These are phyloP conservation scores for Miltochrista miniata DNA, from an alignment of 2,888 invertebrate species.

Conservation along the genomic window DNA sequence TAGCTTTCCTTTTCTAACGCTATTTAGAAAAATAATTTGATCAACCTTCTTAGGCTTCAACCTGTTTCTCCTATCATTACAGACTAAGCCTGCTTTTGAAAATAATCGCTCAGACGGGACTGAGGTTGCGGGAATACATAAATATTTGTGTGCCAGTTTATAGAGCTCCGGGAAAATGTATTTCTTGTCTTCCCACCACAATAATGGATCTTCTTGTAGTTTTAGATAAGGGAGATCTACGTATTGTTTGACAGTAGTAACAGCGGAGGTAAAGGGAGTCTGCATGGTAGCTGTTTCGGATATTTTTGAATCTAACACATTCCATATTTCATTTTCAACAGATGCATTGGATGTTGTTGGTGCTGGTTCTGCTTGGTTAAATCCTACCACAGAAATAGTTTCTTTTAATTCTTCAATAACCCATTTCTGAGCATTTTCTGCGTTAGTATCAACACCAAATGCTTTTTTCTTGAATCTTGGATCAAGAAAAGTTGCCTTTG, in stretches of 20 bases:
- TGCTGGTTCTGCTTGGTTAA: no score
- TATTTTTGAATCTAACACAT: not conserved
- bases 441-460: not conserved
- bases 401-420: not conserved
- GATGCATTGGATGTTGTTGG: no score
- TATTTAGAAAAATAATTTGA: constrained; percentile 18
- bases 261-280: not conserved
- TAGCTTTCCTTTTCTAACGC: no score
- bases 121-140: constrained; percentile 25
- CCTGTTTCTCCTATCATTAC: constrained; percentile 20
- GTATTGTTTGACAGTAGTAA: not conserved
- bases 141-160: constrained; percentile 22
- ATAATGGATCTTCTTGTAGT: not conserved
- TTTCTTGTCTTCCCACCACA: no score
- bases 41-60: constrained; percentile 15
- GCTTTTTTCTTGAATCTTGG: not conserved
- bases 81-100: constrained; percentile 27
- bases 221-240: not conserved
- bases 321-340: not conserved
- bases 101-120: constrained; percentile 28
- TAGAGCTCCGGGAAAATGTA: constrained; percentile 2
- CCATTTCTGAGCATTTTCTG: not conserved
- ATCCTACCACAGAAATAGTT: not conserved
- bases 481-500: not conserved
- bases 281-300: not conserved